Conservation (phyloP, 2,113 vertebrate species). For the Ailurus styani region DNA sequence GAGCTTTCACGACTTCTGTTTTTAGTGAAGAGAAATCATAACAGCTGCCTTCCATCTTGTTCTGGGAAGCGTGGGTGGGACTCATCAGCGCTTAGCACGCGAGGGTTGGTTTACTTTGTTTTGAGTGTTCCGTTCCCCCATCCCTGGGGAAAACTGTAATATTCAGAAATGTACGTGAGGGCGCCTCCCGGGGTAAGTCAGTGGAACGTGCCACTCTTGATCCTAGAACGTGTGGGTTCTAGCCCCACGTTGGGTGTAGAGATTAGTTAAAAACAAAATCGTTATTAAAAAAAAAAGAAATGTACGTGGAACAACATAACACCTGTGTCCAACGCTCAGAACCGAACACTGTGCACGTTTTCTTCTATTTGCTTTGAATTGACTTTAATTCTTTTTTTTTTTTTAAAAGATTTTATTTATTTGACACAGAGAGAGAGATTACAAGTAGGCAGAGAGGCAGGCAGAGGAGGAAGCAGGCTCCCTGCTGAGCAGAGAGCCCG, state of each 20-base stretch:
- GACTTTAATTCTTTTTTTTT: background rate
- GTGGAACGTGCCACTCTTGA: background rate
- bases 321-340: rapidly evolving
- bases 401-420: too few relatives aligned
- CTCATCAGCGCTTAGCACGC: background rate
- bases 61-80: background rate
- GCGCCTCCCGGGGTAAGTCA: background rate
- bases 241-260: background rate
- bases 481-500: too few relatives aligned
- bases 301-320: background rate
- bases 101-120: background rate
- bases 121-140: background rate
- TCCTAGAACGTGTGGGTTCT: background rate
- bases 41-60: background rate
- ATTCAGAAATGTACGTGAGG: background rate
- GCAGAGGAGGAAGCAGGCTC: too few relatives aligned
- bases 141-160: background rate
- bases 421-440: too few relatives aligned
- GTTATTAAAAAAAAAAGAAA: background rate
- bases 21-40: background rate
- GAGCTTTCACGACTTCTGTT: background rate
- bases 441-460: too few relatives aligned
- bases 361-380: background rate
- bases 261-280: background rate
- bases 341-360: background rate